Evolutionary conservation across 2,888 invertebrate genomes (phyloP), one percentile per base, ranked within the genome.

Genomic region (Cephus rjabovi): DNA sequence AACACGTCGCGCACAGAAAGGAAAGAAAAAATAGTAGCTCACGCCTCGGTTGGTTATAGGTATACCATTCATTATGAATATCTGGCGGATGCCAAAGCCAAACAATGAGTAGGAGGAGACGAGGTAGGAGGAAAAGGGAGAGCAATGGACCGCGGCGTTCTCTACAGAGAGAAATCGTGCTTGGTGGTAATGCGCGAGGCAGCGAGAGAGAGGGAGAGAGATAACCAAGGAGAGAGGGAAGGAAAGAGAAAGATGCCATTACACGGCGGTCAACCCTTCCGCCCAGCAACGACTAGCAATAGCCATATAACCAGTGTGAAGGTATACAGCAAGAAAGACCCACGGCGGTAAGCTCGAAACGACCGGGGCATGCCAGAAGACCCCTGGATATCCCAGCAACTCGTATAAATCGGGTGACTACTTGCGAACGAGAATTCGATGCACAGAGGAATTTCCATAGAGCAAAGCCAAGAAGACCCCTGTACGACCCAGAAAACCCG

Each of bases 21-120:
- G 4, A 40, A 40, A 40, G 40, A 40, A 56, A 56, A 56, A 56
- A 56, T 56, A 6, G 56, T 23, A 56, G 40, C 69, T 74, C 31
- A 11, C n/a, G 37, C 69, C 69, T 35, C 34, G 69, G 34, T 12
- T 37, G 68, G 33, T 30, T n/a, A 37, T 56, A 68, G 73, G 34
- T n/a, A 70, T n/a, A 70, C 68, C 56, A 30, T 77, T 77, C 75
- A 34, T 78, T 75, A 35, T 34, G 73, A 30, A 78, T 73, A 73
- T 73, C 75, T 69, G 23, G 56, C 56, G 56, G 56, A 34, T 11
- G 71, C 71, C 71, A 71, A 30, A 34, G 71, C 33, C 71, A 30
- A 71, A 71, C 71, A 71, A 71, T 33, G 12, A 33, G 30, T 12
- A 71, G 30, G 71, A 71, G 33, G 11, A 71, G 31, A 15, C 71